These are phyloP conservation scores for Scylla paramamosain DNA, from an alignment of 1,140 invertebrate genomes.

Conservation along the genomic window DNA sequence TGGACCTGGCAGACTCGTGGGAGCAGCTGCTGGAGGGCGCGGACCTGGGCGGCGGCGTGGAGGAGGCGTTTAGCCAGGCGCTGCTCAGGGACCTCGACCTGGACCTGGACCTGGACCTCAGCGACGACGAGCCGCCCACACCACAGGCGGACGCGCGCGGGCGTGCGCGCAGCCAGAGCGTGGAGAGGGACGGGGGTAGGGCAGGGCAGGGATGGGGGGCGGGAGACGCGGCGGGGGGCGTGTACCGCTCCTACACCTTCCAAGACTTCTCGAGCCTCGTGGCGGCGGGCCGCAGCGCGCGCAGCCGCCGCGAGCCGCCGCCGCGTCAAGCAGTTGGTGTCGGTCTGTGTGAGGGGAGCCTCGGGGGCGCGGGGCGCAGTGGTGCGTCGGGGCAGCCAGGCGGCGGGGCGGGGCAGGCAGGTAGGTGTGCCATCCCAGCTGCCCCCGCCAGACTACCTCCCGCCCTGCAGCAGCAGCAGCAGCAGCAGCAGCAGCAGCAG, in stretches of 20 bases:
- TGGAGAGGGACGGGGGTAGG: conserved; percentile 7
- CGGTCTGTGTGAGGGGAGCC: conserved; percentile 39
- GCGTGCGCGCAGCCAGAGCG: neutral
- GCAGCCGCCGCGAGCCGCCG: neutral
- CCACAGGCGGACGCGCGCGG: neutral
- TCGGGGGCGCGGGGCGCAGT: conserved; percentile 38
- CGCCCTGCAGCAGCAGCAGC: neutral
- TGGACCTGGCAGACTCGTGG: conserved; percentile 59
- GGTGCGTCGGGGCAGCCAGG: conserved; percentile 45
- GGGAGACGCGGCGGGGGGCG: neutral
- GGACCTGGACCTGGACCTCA: neutral
- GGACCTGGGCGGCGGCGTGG: conserved; percentile 50
- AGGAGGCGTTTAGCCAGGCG: conserved; percentile 61
- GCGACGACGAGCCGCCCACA: neutral
- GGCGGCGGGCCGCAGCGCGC: conserved; percentile 47
- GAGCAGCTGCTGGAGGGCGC: conserved; percentile 57
- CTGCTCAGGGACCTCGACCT: conserved; percentile 61
- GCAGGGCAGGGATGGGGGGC: neutral
- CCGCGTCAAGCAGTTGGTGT: conserved; percentile 68
- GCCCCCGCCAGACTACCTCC: neutral
- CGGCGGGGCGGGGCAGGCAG: conserved; percentile 56
- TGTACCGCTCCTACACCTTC: conserved; percentile 34
- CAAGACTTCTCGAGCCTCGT: conserved; percentile 59
- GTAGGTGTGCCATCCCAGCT: conserved; percentile 39
- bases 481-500: conserved; percentile 2